Percentiles rank a stretch among this genome's conserved stretches.
phyloP scores from a whole-genome alignment of 2,113 vertebrate species.

The Phoenicopterus ruber region DNA sequence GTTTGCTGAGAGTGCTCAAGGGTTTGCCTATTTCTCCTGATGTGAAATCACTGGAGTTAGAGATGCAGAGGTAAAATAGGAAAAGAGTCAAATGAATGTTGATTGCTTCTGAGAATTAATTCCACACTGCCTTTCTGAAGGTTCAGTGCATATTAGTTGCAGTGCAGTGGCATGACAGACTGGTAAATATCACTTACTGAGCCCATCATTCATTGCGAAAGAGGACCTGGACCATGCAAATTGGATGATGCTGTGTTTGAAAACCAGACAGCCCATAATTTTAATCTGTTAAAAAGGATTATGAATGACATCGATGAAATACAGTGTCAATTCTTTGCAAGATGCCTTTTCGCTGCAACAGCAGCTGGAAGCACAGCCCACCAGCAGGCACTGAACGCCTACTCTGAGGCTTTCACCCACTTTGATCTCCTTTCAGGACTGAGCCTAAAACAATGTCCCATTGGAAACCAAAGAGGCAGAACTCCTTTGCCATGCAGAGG shows the following conservation, averaged over 20 bases:
- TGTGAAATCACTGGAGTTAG: slow-evolving; percentile 34
- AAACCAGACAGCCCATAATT: slow-evolving; percentile 54
- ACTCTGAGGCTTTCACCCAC: neutral
- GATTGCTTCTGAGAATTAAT: slow-evolving; percentile 48
- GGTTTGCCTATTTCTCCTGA: slow-evolving; percentile 2
- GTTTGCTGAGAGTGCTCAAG: slow-evolving; percentile 3
- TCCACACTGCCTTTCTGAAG: slow-evolving; percentile 10
- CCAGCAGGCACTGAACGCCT: neutral
- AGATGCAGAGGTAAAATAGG: slow-evolving; percentile 22
- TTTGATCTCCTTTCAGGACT: slow-evolving; percentile 10
- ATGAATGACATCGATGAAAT: slow-evolving; percentile 43
- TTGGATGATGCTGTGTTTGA: slow-evolving; percentile 54
- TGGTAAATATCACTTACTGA: slow-evolving; percentile 33
- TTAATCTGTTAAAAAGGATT: slow-evolving; percentile 48
- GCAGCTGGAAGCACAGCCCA: slow-evolving; percentile 4
- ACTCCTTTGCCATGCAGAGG: neutral
- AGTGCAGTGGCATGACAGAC: slow-evolving; percentile 29
- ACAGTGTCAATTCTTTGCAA: slow-evolving; percentile 7
- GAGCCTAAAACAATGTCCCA: neutral
- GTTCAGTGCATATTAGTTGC: slow-evolving; percentile 19
- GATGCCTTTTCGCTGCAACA: neutral
- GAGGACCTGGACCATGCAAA: slow-evolving; percentile 55
- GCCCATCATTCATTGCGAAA: slow-evolving; percentile 36
- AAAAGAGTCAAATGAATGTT: slow-evolving; percentile 37
- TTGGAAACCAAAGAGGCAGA: slow-evolving; percentile 16